Base-by-base conservation (phyloP, 2,797 vertebrate genomes). In the Morus bassanus region DNA sequence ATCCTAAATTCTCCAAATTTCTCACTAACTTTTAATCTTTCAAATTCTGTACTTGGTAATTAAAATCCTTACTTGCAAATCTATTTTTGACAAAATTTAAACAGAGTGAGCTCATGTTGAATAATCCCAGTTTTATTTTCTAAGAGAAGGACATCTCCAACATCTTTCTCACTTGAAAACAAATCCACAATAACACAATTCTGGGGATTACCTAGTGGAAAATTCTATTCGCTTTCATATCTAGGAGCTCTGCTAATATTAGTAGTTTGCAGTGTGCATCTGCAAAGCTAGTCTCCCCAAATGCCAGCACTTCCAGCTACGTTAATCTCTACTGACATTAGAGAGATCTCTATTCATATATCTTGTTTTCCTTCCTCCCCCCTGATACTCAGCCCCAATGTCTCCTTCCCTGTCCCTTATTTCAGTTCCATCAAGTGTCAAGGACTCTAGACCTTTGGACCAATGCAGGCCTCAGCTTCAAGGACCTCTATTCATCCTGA, bases 71-170 rank as follows among this genome's bases (percentile, higher is more conserved):
- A 86, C 80, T 91, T 89, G 73, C 39, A 84, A 22, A 65, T 91
- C 60, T 93, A 83, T 88, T 95, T 97, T 78, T 77, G n/a, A 46
- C 50, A 88, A 83, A 88, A 94, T 72, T 95, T 91, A 96, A 96
- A 91, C 78, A 91, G 75, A 96, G 68, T 0, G 2, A 92, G 69
- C 57, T 93, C 23, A 0, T 22, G 45, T 89, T 94, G 89, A 96
- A 81, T 96, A 85, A 88, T 75, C 75, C 9, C 13, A 14, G 45
- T 18, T 92, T 96, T 83, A 70, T 92, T 96, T 96, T 89, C 68
- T 61, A 91, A 82, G 72, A 64, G 90, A 73, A 94, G 56, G 85
- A 83, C 39, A 31, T 92, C 56, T 91, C 70, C 64, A 93, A 81
- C 30, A 41, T 70, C 30, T 63, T 79, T 91, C 18, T 80, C 45